A percentile compares a stretch with the other conserved stretches of the same genome.
phyloP scores from a whole-genome alignment of 2,797 vertebrate species.

The Hippopotamyrus pictus region DNA sequence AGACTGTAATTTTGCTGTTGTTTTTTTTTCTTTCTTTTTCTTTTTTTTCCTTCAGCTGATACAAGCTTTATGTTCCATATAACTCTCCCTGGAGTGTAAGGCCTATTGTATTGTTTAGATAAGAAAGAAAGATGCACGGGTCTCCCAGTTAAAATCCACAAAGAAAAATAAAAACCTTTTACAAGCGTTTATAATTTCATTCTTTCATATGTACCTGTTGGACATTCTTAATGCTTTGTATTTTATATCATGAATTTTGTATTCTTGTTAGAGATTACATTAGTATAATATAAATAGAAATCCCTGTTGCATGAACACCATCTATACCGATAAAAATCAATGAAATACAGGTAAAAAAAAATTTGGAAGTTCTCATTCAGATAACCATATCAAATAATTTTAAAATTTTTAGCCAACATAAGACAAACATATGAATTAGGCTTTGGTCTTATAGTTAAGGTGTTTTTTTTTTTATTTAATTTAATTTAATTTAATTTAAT shows the following conservation, averaged over 20 bases:
- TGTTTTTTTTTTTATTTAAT: too few species aligned
- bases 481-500: background rate
- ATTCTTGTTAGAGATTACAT: constrained; percentile 62
- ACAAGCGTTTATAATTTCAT: background rate
- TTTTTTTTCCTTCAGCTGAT: constrained; percentile 58
- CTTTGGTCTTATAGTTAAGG: background rate
- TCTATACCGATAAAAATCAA: constrained; percentile 78
- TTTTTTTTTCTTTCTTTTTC: constrained; percentile 67
- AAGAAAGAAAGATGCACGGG: constrained; percentile 74
- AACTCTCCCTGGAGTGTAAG: constrained; percentile 77
- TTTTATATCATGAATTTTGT: constrained; percentile 52
- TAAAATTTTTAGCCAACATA: constrained; percentile 37
- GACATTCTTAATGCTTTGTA: constrained; percentile 57
- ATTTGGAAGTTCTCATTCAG: background rate
- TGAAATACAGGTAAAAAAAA: constrained; percentile 56
- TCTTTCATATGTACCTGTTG: constrained; percentile 67
- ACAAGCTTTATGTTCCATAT: constrained; percentile 78
- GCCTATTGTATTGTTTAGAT: constrained; percentile 82
- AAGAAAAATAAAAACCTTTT: constrained; percentile 75
- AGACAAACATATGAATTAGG: background rate
- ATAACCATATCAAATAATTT: constrained; percentile 35
- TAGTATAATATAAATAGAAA: constrained; percentile 67
- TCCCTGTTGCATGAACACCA: constrained; percentile 77
- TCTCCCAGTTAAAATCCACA: constrained; percentile 64
- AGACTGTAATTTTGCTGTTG: constrained; percentile 85